Conservation (phyloP, 2,888 invertebrate species). For the Apoda limacodes region DNA sequence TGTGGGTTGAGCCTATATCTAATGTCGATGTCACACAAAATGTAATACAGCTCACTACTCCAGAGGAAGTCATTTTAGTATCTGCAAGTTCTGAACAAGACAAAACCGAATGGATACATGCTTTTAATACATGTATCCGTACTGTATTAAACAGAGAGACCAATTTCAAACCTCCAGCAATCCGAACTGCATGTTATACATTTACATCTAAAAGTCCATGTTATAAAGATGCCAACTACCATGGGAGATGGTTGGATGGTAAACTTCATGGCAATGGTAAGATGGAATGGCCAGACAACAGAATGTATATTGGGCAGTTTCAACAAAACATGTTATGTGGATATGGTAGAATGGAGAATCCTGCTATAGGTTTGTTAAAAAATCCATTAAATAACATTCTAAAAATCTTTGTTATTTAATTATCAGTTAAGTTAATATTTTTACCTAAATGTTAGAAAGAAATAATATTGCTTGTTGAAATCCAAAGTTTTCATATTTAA, state of each 20-base stretch:
- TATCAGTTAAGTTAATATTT: no score
- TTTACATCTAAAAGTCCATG: conserved; percentile 76
- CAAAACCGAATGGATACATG: conserved; percentile 84
- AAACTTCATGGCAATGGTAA: conserved; percentile 87
- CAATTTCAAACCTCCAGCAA: conserved; percentile 75
- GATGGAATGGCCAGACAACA: conserved; percentile 85
- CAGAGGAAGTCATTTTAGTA: conserved; percentile 81
- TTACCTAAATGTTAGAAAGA: no score
- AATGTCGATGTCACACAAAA: conserved; percentile 74
- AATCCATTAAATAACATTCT: no score
- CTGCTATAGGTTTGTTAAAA: conserved; percentile 60
- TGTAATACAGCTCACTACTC: conserved; percentile 77
- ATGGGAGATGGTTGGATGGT: conserved; percentile 85
- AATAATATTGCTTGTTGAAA: no score
- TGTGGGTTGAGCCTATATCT: conserved; percentile 84
- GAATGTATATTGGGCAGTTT: conserved; percentile 84
- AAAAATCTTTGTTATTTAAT: no score
- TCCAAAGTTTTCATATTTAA: no score
- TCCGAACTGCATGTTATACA: conserved; percentile 78
- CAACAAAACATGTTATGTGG: conserved; percentile 80
- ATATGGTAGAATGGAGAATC: conserved; percentile 76
- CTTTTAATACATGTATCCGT: conserved; percentile 80
- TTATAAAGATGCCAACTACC: conserved; percentile 83
- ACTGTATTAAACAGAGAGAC: conserved; percentile 72
- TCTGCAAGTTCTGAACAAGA: conserved; percentile 74